Conservation (phyloP, 2,113 vertebrate genomes). For the Lampris incognitus region DNA sequence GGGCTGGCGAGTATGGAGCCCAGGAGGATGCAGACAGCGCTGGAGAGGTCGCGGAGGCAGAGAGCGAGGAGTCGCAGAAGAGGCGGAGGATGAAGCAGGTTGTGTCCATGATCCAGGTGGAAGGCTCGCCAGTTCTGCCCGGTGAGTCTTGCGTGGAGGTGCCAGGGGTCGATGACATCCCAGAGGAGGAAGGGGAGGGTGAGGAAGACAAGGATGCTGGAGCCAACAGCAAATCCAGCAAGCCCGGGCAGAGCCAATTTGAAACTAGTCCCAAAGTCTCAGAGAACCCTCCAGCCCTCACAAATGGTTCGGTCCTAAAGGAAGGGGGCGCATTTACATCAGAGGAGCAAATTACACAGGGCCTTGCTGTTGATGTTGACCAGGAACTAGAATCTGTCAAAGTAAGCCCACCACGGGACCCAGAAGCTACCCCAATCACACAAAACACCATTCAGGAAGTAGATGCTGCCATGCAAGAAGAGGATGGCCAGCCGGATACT, state of each 20-base stretch:
- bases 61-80: conserved; percentile 59
- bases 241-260: neutral
- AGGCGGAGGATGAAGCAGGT: conserved; percentile 89
- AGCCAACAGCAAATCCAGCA: neutral
- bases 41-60: conserved; percentile 27
- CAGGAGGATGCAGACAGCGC: conserved; percentile 44
- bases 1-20: conserved; percentile 74
- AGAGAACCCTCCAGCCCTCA: conserved; percentile 8
- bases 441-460: conserved; percentile 44
- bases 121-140: conserved; percentile 70
- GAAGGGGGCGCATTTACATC: conserved; percentile 24
- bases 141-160: conserved; percentile 69
- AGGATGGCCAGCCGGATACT: conserved; percentile 16
- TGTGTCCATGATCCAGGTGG: conserved; percentile 91
- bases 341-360: conserved; percentile 7
- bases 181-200: conserved; percentile 44
- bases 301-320: conserved; percentile 63
- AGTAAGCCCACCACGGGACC: conserved; percentile 30
- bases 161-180: conserved; percentile 69
- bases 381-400: conserved; percentile 8
- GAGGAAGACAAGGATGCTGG: neutral
- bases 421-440: conserved; percentile 30
- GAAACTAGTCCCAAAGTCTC: conserved; percentile 15
- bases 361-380: neutral
- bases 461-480: conserved; percentile 38